A percentile compares a stretch with the other conserved stretches of the same genome.
Evolutionary conservation across 2,113 vertebrate species (phyloP).

Genomic region (Halichoerus grypus): DNA sequence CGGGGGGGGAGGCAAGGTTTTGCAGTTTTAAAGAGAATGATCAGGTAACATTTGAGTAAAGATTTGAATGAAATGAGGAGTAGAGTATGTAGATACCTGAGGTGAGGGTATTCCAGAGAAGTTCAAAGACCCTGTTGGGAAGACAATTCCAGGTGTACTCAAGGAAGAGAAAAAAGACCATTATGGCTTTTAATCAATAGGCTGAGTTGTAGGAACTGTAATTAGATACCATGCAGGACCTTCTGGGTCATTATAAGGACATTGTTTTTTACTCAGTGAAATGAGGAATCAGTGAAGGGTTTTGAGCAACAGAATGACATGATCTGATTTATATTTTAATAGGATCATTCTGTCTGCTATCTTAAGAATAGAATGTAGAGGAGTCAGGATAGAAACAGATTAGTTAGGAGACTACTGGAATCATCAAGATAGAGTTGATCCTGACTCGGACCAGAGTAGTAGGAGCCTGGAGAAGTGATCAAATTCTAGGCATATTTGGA

Average conservation of each 20-base stretch:
- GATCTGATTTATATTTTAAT: slow-evolving; percentile 1
- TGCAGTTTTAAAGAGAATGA: background rate
- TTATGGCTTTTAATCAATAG: background rate
- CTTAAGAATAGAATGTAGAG: background rate
- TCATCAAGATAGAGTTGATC: background rate
- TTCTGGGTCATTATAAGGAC: background rate
- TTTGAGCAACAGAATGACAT: background rate
- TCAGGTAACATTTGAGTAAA: background rate
- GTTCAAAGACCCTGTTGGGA: background rate
- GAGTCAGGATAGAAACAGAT: background rate
- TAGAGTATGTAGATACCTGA: background rate
- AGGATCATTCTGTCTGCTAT: background rate
- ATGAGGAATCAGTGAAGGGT: background rate
- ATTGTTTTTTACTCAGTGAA: background rate
- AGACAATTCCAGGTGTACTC: background rate
- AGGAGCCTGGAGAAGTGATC: background rate
- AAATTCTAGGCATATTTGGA: background rate
- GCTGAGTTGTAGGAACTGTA: background rate
- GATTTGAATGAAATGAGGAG: background rate
- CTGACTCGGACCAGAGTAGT: background rate
- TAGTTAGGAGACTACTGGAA: background rate
- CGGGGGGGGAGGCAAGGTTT: background rate
- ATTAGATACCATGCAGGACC: background rate
- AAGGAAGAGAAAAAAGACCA: background rate
- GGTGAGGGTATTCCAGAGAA: background rate